Conservation (phyloP, 2,797 vertebrate genomes). For the Pseudopleuronectes americanus region DNA sequence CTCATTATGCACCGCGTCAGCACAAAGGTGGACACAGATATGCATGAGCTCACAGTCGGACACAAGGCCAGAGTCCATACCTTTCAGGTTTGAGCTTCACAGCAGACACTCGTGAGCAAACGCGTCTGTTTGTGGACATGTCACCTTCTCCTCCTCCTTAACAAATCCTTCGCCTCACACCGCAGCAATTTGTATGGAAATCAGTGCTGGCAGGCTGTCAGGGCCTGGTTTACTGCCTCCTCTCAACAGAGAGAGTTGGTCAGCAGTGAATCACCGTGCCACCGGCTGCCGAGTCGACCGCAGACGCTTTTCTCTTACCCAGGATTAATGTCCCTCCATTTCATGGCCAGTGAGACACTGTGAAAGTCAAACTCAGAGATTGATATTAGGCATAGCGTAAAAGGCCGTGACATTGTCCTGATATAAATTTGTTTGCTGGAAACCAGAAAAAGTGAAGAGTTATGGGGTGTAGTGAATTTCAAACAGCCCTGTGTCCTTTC, state of each 20-base stretch:
- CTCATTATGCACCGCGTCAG: constrained; percentile 2
- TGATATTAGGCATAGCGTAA: constrained; percentile 61
- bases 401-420: constrained; percentile 71
- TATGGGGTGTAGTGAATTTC: constrained; percentile 57
- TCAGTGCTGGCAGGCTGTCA: constrained; percentile 57
- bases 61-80: not conserved
- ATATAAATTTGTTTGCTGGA: constrained; percentile 68
- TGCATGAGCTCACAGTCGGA: constrained; percentile 14
- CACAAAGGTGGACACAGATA: constrained; percentile 16
- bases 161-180: constrained; percentile 51
- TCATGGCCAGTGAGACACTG: constrained; percentile 66
- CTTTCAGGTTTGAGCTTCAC: constrained; percentile 42
- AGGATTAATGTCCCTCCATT: constrained; percentile 72
- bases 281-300: constrained; percentile 51
- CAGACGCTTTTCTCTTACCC: constrained; percentile 46
- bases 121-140: constrained; percentile 36
- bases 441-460: constrained; percentile 64
- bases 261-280: constrained; percentile 69
- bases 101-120: constrained; percentile 50
- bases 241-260: constrained; percentile 45
- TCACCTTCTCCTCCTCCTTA: constrained; percentile 53
- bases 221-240: constrained; percentile 66
- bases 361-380: constrained; percentile 58
- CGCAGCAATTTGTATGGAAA: constrained; percentile 73
- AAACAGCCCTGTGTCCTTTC: constrained; percentile 62